These are phyloP conservation scores for Zaprionus gabonicus DNA, from an alignment of 1,140 invertebrate genomes.

Conservation along the genomic window DNA sequence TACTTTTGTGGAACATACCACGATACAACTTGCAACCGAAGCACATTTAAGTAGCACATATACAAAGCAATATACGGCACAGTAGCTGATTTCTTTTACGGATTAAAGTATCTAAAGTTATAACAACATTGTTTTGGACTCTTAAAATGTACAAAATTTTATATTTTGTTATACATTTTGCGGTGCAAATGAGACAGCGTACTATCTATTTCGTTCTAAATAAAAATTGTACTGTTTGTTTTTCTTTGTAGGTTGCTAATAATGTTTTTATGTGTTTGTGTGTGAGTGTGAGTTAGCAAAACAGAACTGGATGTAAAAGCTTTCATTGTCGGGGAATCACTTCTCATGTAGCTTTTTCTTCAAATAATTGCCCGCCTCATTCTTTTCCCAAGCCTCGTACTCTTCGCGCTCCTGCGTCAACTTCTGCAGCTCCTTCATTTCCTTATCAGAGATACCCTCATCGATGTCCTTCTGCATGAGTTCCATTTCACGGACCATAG, in stretches of 20 bases:
- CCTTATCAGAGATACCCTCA: constrained; percentile 45
- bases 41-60: too few relatives aligned
- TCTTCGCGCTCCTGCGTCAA: constrained; percentile 53
- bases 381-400: constrained; percentile 58
- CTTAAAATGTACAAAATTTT: not conserved
- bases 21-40: not conserved
- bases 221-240: not conserved
- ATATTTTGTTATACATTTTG: not conserved
- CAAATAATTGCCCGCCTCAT: constrained; percentile 12
- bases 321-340: constrained; percentile 27
- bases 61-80: not conserved
- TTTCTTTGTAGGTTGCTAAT: not conserved
- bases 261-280: not conserved
- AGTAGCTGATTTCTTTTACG: not conserved
- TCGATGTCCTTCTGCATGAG: constrained; percentile 70
- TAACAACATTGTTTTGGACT: not conserved
- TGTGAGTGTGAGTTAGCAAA: not conserved
- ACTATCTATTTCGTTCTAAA: too few relatives aligned
- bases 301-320: not conserved
- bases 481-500: constrained; percentile 64
- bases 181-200: too few relatives aligned
- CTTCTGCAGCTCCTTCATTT: constrained; percentile 49
- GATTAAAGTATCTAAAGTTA: not conserved
- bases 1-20: constrained; percentile 51
- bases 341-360: too few relatives aligned